A percentile compares a stretch with the other conserved stretches of the same genome.
phyloP scores from a whole-genome alignment of 2,113 vertebrate genomes.

The Seriola dumerili region DNA sequence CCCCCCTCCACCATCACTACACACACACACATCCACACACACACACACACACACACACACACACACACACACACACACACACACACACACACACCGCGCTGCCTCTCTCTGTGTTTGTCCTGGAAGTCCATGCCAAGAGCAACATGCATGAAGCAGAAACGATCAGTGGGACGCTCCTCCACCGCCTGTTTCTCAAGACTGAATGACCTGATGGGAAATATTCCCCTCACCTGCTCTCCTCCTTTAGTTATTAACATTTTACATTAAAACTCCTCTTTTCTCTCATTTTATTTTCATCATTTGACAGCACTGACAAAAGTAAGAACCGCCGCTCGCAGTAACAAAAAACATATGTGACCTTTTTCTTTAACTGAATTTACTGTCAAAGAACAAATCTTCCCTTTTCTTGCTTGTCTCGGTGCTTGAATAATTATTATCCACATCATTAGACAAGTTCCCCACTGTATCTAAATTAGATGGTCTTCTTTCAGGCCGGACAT shows the following conservation, averaged over 20 bases:
- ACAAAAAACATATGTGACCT: slow-evolving; percentile 36
- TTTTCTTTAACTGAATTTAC: slow-evolving; percentile 33
- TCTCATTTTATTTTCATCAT: slow-evolving; percentile 29
- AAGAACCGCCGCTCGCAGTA: slow-evolving; percentile 14
- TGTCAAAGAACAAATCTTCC: slow-evolving; percentile 61
- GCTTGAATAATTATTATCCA: slow-evolving; percentile 74
- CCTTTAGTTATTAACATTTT: slow-evolving; percentile 40
- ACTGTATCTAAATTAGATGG: slow-evolving; percentile 75
- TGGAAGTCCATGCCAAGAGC: slow-evolving; percentile 82
- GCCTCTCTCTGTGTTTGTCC: slow-evolving; percentile 65
- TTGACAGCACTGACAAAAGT: slow-evolving; percentile 17
- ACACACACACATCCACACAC: background rate
- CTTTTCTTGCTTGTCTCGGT: slow-evolving; percentile 43
- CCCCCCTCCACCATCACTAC: background rate
- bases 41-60: slow-evolving; percentile 3
- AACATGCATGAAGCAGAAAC: slow-evolving; percentile 80
- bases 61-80: background rate
- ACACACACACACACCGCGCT: slow-evolving; percentile 37
- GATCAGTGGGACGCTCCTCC: slow-evolving; percentile 76
- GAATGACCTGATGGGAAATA: slow-evolving; percentile 71
- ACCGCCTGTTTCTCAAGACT: slow-evolving; percentile 72
- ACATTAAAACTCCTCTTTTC: slow-evolving; percentile 3
- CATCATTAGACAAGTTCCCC: slow-evolving; percentile 74
- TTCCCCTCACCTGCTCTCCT: slow-evolving; percentile 53
- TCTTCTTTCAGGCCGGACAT: slow-evolving; percentile 77